Base-by-base conservation (phyloP, 2,797 vertebrate genomes). In the Lagocephalus sceleratus region DNA sequence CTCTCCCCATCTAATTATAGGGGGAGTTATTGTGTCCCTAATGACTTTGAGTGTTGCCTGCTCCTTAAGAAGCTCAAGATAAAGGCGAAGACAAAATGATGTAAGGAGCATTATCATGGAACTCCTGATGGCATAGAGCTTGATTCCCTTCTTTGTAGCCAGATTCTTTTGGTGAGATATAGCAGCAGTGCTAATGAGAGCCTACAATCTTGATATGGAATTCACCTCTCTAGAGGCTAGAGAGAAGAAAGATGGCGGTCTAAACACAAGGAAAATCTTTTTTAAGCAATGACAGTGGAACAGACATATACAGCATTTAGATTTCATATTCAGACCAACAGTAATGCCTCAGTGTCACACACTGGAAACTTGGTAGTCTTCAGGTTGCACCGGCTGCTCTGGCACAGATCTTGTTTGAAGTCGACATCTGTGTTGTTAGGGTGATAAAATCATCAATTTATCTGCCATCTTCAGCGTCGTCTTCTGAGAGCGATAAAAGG, bases 1-100 rank as follows among this genome's bases (percentile, higher is more conserved):
- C 82, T 86, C 78, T 79, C 56, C 70, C 78, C 70, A 81, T 85
- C 82, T 83, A 85, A 86, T 85, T 84, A 86, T 78, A 83, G 64
- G 63, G 73, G 72, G 78, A 82, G 79, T 81, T 84, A 80, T 82
- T 63, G 26, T 78, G 73, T 84, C 84, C 71, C 82, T 87, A 87
- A 87, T 85, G 87, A 84, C 79, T 86, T 82, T 80, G 79, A 29
- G 49, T 87, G 83, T 82, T 85, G 85, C 82, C 73, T 82, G 65
- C 66, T 79, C 74, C 78, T 82, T 82, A 83, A 82, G 79, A 85
- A 83, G 80, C 77, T 81, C 50, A 68, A 83, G 84, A 85, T 83
- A 87, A 86, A 85, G 79, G 70, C 68, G 52, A 82, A 68, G 63
- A 87, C 83, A 86, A 88, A 85, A 88, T 79, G 74, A 84, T 83